Evolutionary conservation across 2,113 vertebrate genomes (phyloP).

Genomic region (Diglossa brunneiventris): DNA sequence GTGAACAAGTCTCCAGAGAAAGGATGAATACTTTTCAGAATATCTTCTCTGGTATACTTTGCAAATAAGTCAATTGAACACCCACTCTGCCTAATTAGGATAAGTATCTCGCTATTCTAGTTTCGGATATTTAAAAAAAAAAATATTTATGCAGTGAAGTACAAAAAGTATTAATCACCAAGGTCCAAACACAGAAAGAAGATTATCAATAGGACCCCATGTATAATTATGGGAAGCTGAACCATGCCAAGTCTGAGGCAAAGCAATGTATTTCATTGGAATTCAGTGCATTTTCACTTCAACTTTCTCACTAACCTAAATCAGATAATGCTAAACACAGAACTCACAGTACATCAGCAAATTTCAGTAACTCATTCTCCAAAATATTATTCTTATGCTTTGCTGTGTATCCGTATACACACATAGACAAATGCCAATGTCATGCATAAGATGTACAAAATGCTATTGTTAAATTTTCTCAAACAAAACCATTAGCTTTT

Average conservation of each 20-base stretch:
- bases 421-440: not conserved
- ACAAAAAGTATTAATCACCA: not conserved
- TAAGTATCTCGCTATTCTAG: not conserved
- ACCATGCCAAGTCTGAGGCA: not conserved
- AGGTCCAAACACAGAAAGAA: not conserved
- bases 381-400: not conserved
- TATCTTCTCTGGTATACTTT: not conserved
- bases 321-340: not conserved
- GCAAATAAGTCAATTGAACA: not conserved
- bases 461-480: not conserved
- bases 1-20: not conserved
- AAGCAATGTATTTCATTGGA: not conserved
- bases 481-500: not conserved
- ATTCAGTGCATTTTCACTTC: not conserved
- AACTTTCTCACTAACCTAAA: not conserved
- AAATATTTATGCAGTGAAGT: not conserved
- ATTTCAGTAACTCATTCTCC: not conserved
- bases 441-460: not conserved
- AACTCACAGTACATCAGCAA: not conserved
- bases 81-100: not conserved
- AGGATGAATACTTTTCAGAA: not conserved
- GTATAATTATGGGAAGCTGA: not conserved
- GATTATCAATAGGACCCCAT: not conserved
- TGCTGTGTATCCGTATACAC: not conserved
- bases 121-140: accelerated